phyloP scores from a whole-genome alignment of 2,888 invertebrate genomes.

The Scrobipalpa atriplicella region DNA sequence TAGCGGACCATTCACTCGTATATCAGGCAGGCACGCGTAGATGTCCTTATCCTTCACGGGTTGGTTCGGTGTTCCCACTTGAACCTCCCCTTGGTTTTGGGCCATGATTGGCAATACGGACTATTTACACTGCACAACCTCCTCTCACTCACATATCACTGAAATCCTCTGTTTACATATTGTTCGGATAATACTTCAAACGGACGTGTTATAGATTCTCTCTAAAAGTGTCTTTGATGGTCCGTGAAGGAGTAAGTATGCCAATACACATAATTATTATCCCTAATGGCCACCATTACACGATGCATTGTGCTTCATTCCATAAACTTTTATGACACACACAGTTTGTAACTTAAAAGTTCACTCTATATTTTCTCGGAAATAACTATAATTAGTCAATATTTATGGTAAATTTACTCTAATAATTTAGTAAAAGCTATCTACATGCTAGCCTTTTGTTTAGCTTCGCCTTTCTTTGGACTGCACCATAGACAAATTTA shows the following conservation, averaged over 20 bases:
- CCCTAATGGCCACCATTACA: constrained; percentile 83
- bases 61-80: constrained; percentile 78
- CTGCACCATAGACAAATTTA: constrained; percentile 69
- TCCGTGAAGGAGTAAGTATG: constrained; percentile 75
- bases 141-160: constrained; percentile 63
- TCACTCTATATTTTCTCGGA: constrained; percentile 54
- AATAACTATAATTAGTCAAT: constrained; percentile 53
- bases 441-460: constrained; percentile 81
- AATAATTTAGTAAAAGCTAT: constrained; percentile 73
- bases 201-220: constrained; percentile 46
- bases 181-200: constrained; percentile 51
- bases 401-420: constrained; percentile 59
- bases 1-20: constrained; percentile 75
- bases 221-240: constrained; percentile 65
- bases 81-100: constrained; percentile 81
- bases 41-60: constrained; percentile 80
- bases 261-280: constrained; percentile 82
- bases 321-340: constrained; percentile 56
- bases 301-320: constrained; percentile 78
- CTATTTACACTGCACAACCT: constrained; percentile 69
- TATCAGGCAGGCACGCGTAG: constrained; percentile 82
- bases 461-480: constrained; percentile 82
- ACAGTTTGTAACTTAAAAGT: constrained; percentile 48
- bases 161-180: constrained; percentile 63
- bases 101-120: constrained; percentile 71